Evolutionary conservation across 2,888 invertebrate genomes (phyloP), one percentile per base, ranked within the genome.

Genomic region (Danaus chrysippus): DNA sequence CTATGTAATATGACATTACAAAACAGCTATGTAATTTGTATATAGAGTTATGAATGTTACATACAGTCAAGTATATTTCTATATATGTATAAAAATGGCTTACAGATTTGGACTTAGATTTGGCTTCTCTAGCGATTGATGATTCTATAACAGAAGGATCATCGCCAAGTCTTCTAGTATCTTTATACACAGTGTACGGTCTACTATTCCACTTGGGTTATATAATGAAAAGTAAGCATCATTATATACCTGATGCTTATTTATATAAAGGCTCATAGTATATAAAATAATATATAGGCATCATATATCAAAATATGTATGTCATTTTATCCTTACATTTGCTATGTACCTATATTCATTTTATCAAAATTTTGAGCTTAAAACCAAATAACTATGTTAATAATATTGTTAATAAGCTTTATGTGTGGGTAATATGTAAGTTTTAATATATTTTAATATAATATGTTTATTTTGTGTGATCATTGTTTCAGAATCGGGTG

Each of bases 191-290:
- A 63, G 82, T 91, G 69, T 91, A 87, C 71, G 90, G 91, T 73
- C 78, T 91, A 54, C 84, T 92, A 68, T 88, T 87, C 82, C 90
- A 91, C 85, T 88, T 91, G 87, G 91, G 91, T 74, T 83, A 79
- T 74, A 79, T 91, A 68, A 78, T 86, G 66, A 84, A 79, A 85
- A 86, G 91, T 91, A 91, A 91, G 91, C 90, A 89, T 88, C 83
- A 72, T 68, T 74, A 68, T 70, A 68, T 71, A 61, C 62, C 65
- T 74, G 75, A 73, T 77, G 76, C 76, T 75, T 70, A 46, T 56
- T 42, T 53, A 23, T n/a, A 44, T 13, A 11, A 34, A 56, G 17
- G n/a, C 17, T 56, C 15, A 56, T 5, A 17, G 23, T 34, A 34
- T 34, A 34, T 34, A 34, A 34, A 8, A 34, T 5, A 34, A n/a